Conservation (phyloP, 2,113 vertebrate genomes). For the Suricata suricatta region DNA sequence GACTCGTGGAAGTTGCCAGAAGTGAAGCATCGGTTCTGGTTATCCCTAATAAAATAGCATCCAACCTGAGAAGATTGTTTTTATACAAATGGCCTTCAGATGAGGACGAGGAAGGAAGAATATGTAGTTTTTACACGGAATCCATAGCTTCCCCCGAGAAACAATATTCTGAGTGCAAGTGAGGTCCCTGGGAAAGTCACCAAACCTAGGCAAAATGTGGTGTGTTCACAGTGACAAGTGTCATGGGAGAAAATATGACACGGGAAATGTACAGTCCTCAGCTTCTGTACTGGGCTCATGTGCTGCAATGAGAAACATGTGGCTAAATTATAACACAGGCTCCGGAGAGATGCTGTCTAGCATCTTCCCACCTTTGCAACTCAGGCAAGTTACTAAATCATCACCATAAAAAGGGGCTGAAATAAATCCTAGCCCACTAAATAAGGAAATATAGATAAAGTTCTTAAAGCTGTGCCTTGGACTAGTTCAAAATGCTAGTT, state of each 20-base stretch:
- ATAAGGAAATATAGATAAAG: neutral
- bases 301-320: neutral
- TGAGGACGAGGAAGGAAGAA: rapidly evolving
- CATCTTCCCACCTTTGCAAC: neutral
- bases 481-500: neutral
- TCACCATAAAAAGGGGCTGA: neutral
- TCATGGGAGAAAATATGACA: neutral
- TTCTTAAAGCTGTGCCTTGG: neutral
- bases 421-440: neutral
- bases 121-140: neutral
- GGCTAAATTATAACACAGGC: neutral
- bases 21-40: neutral
- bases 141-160: neutral
- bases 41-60: neutral
- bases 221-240: neutral
- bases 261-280: neutral
- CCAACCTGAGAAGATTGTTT: neutral
- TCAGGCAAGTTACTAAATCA: neutral
- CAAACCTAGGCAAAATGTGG: neutral
- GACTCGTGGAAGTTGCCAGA: neutral
- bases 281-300: too few species aligned
- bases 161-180: neutral
- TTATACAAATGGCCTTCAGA: neutral
- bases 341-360: neutral
- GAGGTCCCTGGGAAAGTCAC: neutral